These are phyloP conservation scores for Agrochola macilenta DNA, from an alignment of 2,888 invertebrate genomes.

Conservation along the genomic window DNA sequence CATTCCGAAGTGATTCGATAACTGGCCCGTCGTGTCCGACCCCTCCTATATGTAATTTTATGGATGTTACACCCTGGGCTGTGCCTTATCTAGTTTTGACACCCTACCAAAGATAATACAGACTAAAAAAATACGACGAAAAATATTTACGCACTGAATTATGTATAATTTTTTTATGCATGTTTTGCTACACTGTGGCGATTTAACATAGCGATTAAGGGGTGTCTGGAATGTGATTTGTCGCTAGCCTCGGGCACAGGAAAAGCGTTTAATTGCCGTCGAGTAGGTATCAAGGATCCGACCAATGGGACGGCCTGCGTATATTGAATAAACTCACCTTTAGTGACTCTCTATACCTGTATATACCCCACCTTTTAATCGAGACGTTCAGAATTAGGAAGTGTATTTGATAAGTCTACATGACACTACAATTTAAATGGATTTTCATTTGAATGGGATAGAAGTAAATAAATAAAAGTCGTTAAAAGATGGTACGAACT, in stretches of 20 bases:
- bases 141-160: conserved; percentile 23
- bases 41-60: conserved; percentile 80
- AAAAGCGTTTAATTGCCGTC: conserved; percentile 84
- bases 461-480: background rate
- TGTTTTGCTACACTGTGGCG: conserved; percentile 42
- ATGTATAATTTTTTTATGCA: background rate
- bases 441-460: background rate
- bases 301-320: conserved; percentile 84
- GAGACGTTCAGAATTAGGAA: conserved; percentile 41
- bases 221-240: conserved; percentile 84
- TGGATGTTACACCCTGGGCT: conserved; percentile 77
- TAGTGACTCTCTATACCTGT: conserved; percentile 46
- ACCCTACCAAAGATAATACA: conserved; percentile 62
- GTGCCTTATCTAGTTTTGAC: conserved; percentile 74
- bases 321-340: conserved; percentile 76
- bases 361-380: conserved; percentile 49
- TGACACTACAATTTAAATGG: conserved; percentile 14
- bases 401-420: conserved; percentile 41
- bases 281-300: conserved; percentile 84
- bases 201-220: conserved; percentile 55
- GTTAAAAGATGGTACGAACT: background rate
- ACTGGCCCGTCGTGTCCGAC: conserved; percentile 74
- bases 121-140: conserved; percentile 33
- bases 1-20: conserved; percentile 85
- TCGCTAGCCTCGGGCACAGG: conserved; percentile 83